Evolutionary conservation across 2,888 invertebrate genomes (phyloP).

Genomic region (Athalia circularis): DNA sequence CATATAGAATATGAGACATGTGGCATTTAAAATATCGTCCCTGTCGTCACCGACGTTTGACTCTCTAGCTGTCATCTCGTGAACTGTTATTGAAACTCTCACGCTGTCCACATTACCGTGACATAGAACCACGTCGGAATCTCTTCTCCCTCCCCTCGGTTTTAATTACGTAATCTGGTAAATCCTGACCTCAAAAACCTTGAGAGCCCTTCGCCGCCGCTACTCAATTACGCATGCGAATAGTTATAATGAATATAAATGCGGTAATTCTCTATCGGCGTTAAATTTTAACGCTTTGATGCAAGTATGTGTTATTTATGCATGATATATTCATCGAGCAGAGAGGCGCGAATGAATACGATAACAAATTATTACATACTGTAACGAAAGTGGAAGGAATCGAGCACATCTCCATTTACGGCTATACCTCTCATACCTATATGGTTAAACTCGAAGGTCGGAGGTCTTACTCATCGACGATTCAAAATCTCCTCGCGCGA

Average conservation of each 20-base stretch:
- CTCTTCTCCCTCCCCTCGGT: not conserved
- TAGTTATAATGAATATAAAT: not conserved
- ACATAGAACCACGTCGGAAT: conserved; percentile 27
- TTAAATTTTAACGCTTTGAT: not conserved
- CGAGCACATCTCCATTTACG: conserved; percentile 45
- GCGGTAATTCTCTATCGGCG: not conserved
- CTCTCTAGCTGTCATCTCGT: conserved; percentile 14
- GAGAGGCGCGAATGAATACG: conserved; percentile 7
- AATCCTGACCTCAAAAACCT: conserved; percentile 31
- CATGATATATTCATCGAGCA: not conserved
- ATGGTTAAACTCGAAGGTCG: not conserved
- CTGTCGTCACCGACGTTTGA: not conserved
- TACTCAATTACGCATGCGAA: no score
- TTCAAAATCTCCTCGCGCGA: conserved; percentile 6
- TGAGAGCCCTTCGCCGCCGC: conserved; percentile 9
- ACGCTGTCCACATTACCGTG: conserved; percentile 38
- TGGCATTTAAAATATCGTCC: no score
- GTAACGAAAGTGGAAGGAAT: conserved; percentile 28
- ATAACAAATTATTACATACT: not conserved
- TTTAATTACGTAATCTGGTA: conserved; percentile 21
- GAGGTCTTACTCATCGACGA: conserved; percentile 35
- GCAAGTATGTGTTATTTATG: not conserved
- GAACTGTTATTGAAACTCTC: conserved; percentile 37
- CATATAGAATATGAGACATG: no score
- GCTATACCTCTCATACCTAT: not conserved